Base-by-base conservation (phyloP, 2,888 invertebrate genomes). In the Trichopria drosophilae region DNA sequence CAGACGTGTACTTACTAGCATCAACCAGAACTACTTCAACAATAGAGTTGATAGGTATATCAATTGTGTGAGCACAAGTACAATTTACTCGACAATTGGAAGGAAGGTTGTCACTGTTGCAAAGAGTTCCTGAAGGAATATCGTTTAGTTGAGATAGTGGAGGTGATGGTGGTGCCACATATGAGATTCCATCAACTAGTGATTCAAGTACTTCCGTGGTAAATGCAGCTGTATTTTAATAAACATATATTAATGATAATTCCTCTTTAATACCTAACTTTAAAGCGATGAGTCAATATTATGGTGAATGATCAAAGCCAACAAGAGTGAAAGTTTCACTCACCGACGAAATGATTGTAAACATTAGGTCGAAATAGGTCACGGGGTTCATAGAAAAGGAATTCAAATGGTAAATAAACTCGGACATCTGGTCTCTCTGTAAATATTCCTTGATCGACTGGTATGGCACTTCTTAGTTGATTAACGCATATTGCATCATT, bases 21-120 rank as follows among this genome's bases (percentile, higher is more conserved):
- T 94, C 93, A 65, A 94, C 90, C 43, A 94, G 79, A 57, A 94
- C 88, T 53, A 94, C 84, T 80, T 94, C 94, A 26, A 94, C 93
- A 49, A 93, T 82, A 46, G 93, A 90, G 71, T 91, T 89, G 20
- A 90, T 78, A n/a, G 89, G 88, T 57, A 94, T 88, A 70, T 90
- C 88, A 43, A 93, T 85, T 76, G 90, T 87, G 75, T 93, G 92
- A 0, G 91, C 88, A 76, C 94, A 94, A 86, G 90, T 90, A 77
- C 91, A 92, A 76, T 90, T 90, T 58, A 86, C 85, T 55, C 90
- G 90, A 71, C 91, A 91, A 75, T 90, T 84, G 15, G 88, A 85
- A 4, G 91, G 91, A 67, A 89, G 83, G 77, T 91, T 91, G 75
- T 91, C 91, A 55, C 91, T 91, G 64, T 92, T 92, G 73, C 93